phyloP scores from a whole-genome alignment of 2,797 vertebrate genomes.

The Pterois miles region DNA sequence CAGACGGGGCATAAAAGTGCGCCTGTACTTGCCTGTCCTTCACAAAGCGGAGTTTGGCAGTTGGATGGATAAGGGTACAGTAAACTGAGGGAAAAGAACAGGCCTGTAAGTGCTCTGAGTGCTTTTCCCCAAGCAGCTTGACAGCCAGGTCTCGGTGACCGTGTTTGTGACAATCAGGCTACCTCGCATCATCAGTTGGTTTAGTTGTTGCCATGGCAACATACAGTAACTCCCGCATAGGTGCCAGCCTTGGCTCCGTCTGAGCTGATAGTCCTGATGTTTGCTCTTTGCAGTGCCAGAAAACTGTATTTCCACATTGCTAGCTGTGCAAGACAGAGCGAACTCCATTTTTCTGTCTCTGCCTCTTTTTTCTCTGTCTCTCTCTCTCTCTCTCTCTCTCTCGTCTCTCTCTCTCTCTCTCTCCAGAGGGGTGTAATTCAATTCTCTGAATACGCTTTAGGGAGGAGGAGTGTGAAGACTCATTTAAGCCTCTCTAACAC shows the following conservation, averaged over 20 bases:
- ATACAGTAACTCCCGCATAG: constrained; percentile 62
- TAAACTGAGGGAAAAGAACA: constrained; percentile 52
- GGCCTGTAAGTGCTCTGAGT: constrained; percentile 71
- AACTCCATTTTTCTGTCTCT: constrained; percentile 54
- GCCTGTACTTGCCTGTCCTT: constrained; percentile 51
- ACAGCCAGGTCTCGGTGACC: constrained; percentile 77
- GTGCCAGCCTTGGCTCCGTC: constrained; percentile 61
- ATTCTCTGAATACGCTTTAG: constrained; percentile 74
- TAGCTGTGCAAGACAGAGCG: constrained; percentile 48
- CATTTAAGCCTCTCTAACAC: constrained; percentile 73
- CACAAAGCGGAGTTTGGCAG: constrained; percentile 38
- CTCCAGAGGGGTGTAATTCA: constrained; percentile 75
- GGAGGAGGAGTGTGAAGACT: constrained; percentile 75
- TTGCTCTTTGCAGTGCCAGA: constrained; percentile 67
- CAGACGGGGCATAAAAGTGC: constrained; percentile 41
- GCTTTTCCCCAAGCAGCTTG: constrained; percentile 73
- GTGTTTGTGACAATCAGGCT: constrained; percentile 78
- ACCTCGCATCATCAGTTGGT: constrained; percentile 70
- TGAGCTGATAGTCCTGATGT: constrained; percentile 69
- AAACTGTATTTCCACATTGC: constrained; percentile 61
- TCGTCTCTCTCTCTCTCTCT: constrained; percentile 19
- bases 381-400: constrained; percentile 14
- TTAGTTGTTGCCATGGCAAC: constrained; percentile 81
- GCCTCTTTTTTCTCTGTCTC: constrained; percentile 18
- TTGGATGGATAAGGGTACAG: constrained; percentile 58